phyloP scores from a whole-genome alignment of 2,113 vertebrate species.

The Pedionomus torquatus region DNA sequence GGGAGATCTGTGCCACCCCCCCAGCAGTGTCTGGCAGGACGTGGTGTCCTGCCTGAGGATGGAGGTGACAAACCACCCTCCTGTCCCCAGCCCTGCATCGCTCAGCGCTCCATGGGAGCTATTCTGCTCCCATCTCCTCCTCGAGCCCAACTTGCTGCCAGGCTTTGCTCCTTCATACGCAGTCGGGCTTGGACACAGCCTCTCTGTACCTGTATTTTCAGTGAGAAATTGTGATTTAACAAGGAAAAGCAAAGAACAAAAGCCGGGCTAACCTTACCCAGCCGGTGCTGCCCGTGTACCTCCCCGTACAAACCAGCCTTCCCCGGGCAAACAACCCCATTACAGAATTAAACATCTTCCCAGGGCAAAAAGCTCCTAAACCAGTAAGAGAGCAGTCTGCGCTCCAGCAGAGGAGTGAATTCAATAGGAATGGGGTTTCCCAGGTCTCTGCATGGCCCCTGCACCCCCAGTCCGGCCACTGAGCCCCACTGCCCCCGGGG shows the following conservation, averaged over 20 bases:
- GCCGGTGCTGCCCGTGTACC: neutral
- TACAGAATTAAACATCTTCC: neutral
- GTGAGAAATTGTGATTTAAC: neutral
- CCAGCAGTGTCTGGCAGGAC: neutral
- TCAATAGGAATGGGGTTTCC: fast-evolving
- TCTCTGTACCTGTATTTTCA: neutral
- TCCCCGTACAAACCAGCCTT: neutral
- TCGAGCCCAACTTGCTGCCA: neutral
- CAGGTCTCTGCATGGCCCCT: neutral
- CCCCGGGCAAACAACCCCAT: neutral
- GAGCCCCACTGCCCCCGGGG: fast-evolving
- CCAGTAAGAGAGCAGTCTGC: neutral
- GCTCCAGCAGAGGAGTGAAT: neutral
- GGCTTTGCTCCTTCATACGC: neutral
- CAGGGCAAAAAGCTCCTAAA: neutral
- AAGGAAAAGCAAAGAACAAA: neutral
- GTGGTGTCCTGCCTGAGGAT: neutral
- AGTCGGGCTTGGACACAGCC: neutral
- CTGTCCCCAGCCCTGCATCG: neutral
- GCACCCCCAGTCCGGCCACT: neutral
- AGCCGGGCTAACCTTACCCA: neutral
- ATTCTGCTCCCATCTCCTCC: fast-evolving
- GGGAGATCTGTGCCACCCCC: neutral
- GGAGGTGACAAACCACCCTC: neutral
- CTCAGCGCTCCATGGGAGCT: neutral